Conservation (phyloP, 2,113 vertebrate genomes). For the Pyrgilauda ruficollis region DNA sequence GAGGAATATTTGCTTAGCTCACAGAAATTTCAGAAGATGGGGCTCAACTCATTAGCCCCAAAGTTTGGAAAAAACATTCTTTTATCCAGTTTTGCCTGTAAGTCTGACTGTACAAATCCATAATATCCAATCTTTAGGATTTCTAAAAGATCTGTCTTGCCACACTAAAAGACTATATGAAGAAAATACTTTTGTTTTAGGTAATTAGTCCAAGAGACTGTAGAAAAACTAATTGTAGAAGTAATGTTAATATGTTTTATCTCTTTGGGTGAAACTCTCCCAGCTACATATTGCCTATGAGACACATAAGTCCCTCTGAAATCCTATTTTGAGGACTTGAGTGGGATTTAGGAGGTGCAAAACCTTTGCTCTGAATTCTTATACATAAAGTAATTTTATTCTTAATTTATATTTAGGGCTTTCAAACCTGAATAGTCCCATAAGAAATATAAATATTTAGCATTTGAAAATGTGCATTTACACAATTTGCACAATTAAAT, state of each 20-base stretch:
- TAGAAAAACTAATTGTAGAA: neutral
- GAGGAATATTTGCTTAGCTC: neutral
- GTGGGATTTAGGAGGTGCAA: neutral
- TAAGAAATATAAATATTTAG: neutral
- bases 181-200: neutral
- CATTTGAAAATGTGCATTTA: neutral
- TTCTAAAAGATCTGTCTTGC: neutral
- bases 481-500: neutral
- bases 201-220: neutral
- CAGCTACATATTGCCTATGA: neutral
- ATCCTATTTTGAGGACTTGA: conserved; percentile 5
- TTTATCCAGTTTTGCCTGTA: neutral
- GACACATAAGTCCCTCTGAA: neutral
- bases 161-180: neutral
- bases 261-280: neutral
- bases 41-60: neutral
- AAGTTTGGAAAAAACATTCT: neutral
- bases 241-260: neutral
- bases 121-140: neutral
- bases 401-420: neutral
- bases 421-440: neutral
- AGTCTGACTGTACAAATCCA: neutral
- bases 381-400: neutral
- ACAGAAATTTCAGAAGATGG: neutral
- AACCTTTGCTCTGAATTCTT: neutral